Percentiles rank a stretch among this genome's conserved stretches.
These are phyloP conservation scores for Brachyhypopomus gauderio DNA, from an alignment of 2,113 vertebrate genomes.

Conservation along the genomic window DNA sequence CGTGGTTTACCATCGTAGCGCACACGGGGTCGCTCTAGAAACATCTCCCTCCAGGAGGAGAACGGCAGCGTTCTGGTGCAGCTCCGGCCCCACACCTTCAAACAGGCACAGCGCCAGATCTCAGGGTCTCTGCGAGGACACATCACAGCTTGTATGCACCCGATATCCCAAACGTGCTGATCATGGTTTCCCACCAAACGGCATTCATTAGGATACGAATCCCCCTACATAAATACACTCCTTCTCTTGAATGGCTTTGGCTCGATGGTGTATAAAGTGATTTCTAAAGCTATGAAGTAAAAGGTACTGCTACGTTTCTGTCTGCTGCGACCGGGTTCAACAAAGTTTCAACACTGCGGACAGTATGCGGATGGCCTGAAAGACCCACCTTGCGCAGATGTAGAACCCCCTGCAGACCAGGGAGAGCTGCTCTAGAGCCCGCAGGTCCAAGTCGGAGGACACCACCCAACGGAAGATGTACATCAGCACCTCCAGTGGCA, in stretches of 20 bases:
- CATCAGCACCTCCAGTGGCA: slow-evolving; percentile 95
- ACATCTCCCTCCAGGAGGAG: slow-evolving; percentile 96
- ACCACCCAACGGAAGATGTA: slow-evolving; percentile 99
- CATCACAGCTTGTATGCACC: background rate
- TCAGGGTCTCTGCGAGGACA: slow-evolving; percentile 86
- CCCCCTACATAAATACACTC: too few species aligned
- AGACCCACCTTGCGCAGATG: slow-evolving; percentile 89
- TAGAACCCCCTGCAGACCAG: slow-evolving; percentile 97
- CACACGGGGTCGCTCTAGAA: slow-evolving; percentile 90
- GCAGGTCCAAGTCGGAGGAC: slow-evolving; percentile 93
- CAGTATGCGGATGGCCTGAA: too few species aligned
- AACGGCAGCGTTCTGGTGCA: slow-evolving; percentile 88
- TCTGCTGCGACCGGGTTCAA: background rate
- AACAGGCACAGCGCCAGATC: slow-evolving; percentile 94
- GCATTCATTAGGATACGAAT: too few species aligned
- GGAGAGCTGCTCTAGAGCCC: slow-evolving; percentile 92
- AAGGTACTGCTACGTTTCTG: too few species aligned
- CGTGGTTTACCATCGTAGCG: slow-evolving; percentile 88
- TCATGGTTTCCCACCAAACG: too few species aligned
- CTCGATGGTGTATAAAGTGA: too few species aligned
- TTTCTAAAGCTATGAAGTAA: too few species aligned
- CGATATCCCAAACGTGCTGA: too few species aligned
- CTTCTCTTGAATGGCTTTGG: too few species aligned
- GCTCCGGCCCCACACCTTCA: slow-evolving; percentile 92
- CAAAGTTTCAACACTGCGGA: background rate